These are phyloP conservation scores for Candidula unifasciata DNA, from an alignment of 2,888 invertebrate species.

Conservation along the genomic window DNA sequence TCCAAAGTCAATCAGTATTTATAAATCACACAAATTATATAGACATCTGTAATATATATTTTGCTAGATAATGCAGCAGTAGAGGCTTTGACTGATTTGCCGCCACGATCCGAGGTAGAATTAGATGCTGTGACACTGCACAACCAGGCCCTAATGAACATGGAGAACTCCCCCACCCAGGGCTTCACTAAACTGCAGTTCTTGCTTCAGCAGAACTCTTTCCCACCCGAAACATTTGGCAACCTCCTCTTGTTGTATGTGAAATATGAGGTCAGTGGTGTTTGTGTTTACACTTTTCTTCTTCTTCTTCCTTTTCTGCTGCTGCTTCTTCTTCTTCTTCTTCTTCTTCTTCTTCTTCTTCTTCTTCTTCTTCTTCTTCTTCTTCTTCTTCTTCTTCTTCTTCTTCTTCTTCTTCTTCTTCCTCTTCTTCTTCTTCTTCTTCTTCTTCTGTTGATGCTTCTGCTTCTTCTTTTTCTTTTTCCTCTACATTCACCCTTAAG, in stretches of 20 bases:
- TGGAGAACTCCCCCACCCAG: slow-evolving; percentile 91
- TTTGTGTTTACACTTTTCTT: too few relatives aligned
- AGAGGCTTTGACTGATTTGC: slow-evolving; percentile 81
- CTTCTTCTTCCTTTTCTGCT: too few relatives aligned
- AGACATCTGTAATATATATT: background rate
- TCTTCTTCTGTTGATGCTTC: too few relatives aligned
- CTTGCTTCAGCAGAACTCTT: slow-evolving; percentile 94
- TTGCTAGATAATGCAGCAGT: slow-evolving; percentile 87
- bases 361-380: too few relatives aligned
- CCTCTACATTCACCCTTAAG: too few relatives aligned
- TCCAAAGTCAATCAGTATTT: too few relatives aligned
- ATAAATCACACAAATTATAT: too few relatives aligned
- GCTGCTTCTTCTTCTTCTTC: too few relatives aligned
- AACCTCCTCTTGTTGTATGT: slow-evolving; percentile 96
- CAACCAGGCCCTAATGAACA: slow-evolving; percentile 95
- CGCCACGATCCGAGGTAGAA: slow-evolving; percentile 92
- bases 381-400: background rate
- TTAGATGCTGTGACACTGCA: slow-evolving; percentile 97
- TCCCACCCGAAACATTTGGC: slow-evolving; percentile 97
- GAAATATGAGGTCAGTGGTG: slow-evolving; percentile 79
- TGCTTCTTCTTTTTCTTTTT: too few relatives aligned
- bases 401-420: too few relatives aligned
- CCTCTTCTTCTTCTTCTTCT: too few relatives aligned
- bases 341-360: too few relatives aligned
- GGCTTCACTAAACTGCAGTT: slow-evolving; percentile 97